Conservation (phyloP, 2,888 invertebrate genomes). For the Eudemis profundana region DNA sequence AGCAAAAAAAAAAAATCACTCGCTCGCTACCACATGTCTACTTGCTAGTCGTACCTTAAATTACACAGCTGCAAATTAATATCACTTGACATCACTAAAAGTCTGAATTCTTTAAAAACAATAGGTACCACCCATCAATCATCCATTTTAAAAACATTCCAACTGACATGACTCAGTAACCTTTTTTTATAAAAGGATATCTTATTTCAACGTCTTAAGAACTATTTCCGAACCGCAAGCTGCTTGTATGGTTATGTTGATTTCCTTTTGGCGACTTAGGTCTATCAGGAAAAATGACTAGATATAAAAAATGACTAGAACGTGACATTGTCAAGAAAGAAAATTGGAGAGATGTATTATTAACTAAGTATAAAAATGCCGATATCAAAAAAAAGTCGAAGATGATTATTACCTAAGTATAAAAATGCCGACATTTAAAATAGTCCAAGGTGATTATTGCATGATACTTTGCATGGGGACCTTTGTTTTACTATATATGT, state of each 20-base stretch:
- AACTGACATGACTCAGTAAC: constrained; percentile 46
- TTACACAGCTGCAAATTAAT: constrained; percentile 33
- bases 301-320: too few relatives aligned
- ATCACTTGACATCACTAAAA: constrained; percentile 20
- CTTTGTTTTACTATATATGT: too few relatives aligned
- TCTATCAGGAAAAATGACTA: too few relatives aligned
- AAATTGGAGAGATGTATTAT: too few relatives aligned
- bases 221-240: constrained; percentile 17
- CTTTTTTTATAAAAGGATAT: not conserved
- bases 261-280: constrained; percentile 59
- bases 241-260: constrained; percentile 59
- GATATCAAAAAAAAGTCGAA: too few relatives aligned
- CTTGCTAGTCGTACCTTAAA: constrained; percentile 1
- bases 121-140: constrained; percentile 62
- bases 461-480: too few relatives aligned
- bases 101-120: constrained; percentile 50
- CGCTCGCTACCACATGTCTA: not conserved
- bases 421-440: too few relatives aligned
- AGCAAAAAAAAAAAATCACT: too few relatives aligned
- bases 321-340: too few relatives aligned
- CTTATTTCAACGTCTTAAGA: not conserved
- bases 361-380: too few relatives aligned
- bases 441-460: too few relatives aligned
- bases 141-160: constrained; percentile 49
- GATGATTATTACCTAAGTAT: too few relatives aligned